Conservation (phyloP, 2,113 vertebrate genomes). For the Phrynosoma platyrhinos region DNA sequence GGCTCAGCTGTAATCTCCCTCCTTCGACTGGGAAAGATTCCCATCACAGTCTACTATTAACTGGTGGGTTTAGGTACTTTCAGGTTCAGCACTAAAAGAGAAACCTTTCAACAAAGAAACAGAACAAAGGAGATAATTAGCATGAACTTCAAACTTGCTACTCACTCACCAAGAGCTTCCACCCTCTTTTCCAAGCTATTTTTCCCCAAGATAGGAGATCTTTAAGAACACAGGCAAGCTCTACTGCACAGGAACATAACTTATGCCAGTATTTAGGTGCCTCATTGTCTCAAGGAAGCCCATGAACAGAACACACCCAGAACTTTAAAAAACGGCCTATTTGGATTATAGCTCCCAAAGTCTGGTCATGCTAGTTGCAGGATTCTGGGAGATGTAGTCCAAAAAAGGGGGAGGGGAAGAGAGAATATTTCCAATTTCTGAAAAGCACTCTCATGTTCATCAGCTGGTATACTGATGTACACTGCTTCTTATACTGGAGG, state of each 20-base stretch:
- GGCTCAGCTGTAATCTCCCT: not conserved
- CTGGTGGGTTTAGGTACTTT: not conserved
- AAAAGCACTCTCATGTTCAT: not conserved
- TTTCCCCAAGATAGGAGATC: not conserved
- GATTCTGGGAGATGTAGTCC: no score
- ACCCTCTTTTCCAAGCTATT: not conserved
- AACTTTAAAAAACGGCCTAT: no score
- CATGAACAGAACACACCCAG: no score
- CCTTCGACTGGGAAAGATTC: conserved; percentile 68
- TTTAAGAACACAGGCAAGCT: not conserved
- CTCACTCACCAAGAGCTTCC: not conserved
- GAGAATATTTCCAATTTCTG: not conserved
- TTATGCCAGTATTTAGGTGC: not conserved
- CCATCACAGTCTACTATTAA: conserved; percentile 54
- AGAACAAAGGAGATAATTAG: conserved; percentile 20
- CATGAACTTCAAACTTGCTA: not conserved
- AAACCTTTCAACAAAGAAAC: not conserved
- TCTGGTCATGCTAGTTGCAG: no score
- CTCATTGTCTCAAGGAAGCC: no score
- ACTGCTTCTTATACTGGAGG: not conserved
- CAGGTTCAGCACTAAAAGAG: not conserved
- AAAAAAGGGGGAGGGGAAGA: not conserved
- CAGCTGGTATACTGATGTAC: not conserved
- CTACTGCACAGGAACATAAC: not conserved
- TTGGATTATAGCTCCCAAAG: no score